Conservation (phyloP, 2,113 vertebrate species). For the Euleptes europaea region DNA sequence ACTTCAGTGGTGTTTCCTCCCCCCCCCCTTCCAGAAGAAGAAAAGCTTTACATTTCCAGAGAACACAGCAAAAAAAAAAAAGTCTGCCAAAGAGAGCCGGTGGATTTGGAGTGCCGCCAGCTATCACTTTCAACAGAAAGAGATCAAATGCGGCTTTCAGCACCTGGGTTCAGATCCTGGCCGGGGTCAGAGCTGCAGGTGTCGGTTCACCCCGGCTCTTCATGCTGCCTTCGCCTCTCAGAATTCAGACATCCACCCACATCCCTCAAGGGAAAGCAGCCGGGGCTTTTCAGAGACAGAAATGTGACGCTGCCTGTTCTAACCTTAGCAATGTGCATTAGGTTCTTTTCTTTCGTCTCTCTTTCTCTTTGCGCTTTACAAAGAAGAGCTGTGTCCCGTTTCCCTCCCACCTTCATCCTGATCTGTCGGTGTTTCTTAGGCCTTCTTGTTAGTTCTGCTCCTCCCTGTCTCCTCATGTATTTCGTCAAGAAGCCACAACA, state of each 20-base stretch:
- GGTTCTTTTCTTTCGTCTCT: neutral
- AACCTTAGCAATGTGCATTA: neutral
- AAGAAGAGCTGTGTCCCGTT: neutral
- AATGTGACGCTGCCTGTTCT: neutral
- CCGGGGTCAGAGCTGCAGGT: slow-evolving; percentile 21
- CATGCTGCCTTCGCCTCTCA: neutral
- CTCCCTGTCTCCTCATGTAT: slow-evolving; percentile 5
- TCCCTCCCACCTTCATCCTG: neutral
- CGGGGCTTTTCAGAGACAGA: slow-evolving; percentile 8
- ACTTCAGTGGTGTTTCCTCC: neutral
- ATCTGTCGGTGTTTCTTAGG: neutral
- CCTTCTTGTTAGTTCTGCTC: slow-evolving; percentile 48
- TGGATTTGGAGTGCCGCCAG: slow-evolving; percentile 27
- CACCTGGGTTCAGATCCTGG: slow-evolving; percentile 7
- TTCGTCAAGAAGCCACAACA: slow-evolving; percentile 6
- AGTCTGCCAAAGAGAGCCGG: slow-evolving; percentile 14
- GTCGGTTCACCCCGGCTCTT: neutral
- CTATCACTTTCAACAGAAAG: slow-evolving; percentile 36
- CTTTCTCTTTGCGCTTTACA: neutral
- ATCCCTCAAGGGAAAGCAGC: neutral
- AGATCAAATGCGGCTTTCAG: slow-evolving; percentile 46
- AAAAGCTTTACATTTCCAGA: neutral
- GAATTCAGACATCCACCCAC: neutral
- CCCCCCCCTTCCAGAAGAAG: neutral
- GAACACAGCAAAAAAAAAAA: slow-evolving; percentile 16